Evolutionary conservation across 2,113 vertebrate genomes (phyloP).

Genomic region (Neogobius melanostomus): DNA sequence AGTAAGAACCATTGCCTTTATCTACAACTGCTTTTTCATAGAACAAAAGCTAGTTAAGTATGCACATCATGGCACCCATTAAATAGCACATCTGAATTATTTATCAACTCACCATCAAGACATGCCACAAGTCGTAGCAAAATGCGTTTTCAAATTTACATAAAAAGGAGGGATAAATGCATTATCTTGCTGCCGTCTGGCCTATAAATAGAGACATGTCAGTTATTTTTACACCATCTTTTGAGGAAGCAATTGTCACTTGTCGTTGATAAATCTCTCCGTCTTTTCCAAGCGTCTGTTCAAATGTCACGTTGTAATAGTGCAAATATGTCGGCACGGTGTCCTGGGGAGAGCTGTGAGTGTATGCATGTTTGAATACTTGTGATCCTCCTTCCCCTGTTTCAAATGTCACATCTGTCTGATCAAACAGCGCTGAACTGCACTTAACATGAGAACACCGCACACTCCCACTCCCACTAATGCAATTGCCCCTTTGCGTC

Average conservation of each 20-base stretch:
- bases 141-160: conserved; percentile 4
- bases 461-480: conserved; percentile 24
- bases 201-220: conserved; percentile 32
- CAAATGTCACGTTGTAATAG: conserved; percentile 61
- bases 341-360: conserved; percentile 25
- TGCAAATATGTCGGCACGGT: conserved; percentile 50
- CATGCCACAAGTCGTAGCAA: conserved; percentile 26
- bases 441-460: conserved; percentile 55
- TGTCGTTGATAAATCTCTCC: conserved; percentile 23
- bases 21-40: neutral
- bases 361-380: conserved; percentile 49
- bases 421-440: conserved; percentile 65
- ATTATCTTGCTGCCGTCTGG: neutral
- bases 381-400: neutral
- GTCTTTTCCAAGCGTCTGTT: conserved; percentile 34
- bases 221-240: conserved; percentile 26
- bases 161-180: conserved; percentile 32
- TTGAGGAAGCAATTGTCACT: conserved; percentile 14
- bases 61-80: conserved; percentile 22
- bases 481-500: conserved; percentile 29
- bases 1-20: neutral
- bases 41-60: conserved; percentile 10
- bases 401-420: conserved; percentile 67
- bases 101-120: conserved; percentile 40
- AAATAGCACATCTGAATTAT: conserved; percentile 43